Conservation (phyloP, 2,113 vertebrate genomes). For the Petrocephalus zakoni region DNA sequence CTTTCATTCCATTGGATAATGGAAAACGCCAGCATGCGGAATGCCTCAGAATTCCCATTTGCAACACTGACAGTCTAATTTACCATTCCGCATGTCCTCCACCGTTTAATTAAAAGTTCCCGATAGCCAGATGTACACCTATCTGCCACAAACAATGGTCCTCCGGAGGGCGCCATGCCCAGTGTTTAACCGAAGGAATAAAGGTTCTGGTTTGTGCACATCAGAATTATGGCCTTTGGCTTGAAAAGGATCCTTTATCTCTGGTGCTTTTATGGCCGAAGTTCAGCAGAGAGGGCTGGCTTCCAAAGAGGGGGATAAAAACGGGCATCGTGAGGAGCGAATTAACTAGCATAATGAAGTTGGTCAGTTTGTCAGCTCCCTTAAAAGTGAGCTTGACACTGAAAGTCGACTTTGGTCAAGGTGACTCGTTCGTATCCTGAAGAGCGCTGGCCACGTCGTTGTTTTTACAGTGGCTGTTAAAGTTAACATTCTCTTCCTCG, state of each 20-base stretch:
- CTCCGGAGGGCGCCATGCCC: conserved; percentile 18
- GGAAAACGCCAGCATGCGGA: conserved; percentile 56
- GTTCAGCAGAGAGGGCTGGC: not conserved
- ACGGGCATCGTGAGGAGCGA: not conserved
- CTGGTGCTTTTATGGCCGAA: not conserved
- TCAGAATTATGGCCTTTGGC: conserved; percentile 16
- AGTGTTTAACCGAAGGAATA: conserved; percentile 22
- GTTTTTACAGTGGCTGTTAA: not conserved
- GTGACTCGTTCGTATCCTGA: not conserved
- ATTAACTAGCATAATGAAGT: not conserved
- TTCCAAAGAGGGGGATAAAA: not conserved
- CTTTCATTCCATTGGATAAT: conserved; percentile 51
- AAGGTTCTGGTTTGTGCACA: conserved; percentile 22
- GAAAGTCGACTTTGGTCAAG: not conserved
- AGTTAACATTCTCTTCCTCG: not conserved
- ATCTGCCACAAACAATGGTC: conserved; percentile 19
- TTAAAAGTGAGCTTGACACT: not conserved
- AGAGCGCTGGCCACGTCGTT: not conserved
- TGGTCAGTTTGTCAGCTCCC: not conserved
- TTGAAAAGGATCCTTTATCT: not conserved
- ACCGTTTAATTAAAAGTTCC: conserved; percentile 69
- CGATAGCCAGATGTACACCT: conserved; percentile 51
- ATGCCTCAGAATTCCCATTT: conserved; percentile 65
- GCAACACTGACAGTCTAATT: conserved; percentile 73
- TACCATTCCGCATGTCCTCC: conserved; percentile 62